These are phyloP conservation scores for Idaea biselata DNA, from an alignment of 2,888 invertebrate species.

Conservation along the genomic window DNA sequence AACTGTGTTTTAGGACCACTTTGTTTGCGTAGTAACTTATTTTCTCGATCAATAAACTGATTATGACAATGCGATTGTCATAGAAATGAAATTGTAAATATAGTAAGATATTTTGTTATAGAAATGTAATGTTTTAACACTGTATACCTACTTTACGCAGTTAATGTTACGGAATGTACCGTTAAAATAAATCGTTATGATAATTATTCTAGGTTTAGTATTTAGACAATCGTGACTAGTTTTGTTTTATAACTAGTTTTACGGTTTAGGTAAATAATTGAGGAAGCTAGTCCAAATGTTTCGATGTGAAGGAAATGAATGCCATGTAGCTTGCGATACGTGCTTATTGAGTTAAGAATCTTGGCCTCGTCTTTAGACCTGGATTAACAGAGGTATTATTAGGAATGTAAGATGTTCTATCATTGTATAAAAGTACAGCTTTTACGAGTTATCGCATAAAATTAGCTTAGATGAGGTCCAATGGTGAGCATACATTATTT, in stretches of 20 bases:
- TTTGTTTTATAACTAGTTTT: conserved; percentile 75
- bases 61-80: conserved; percentile 32
- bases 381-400: conserved; percentile 37
- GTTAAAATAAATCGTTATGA: conserved; percentile 45
- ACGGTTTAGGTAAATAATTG: conserved; percentile 69
- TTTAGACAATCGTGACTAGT: conserved; percentile 67
- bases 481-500: conserved; percentile 31
- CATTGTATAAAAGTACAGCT: conserved; percentile 6
- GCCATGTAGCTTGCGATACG: conserved; percentile 66
- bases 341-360: conserved; percentile 40
- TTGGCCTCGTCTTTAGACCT: conserved; percentile 35
- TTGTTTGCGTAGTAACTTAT: conserved; percentile 20
- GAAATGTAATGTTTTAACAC: conserved; percentile 50
- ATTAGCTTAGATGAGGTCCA: conserved; percentile 25
- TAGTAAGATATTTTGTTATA: conserved; percentile 45
- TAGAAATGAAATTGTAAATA: conserved; percentile 52
- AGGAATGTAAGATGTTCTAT: conserved; percentile 26
- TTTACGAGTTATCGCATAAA: conserved; percentile 4
- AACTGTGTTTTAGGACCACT: no score
- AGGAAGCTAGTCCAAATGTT: conserved; percentile 79
- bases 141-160: conserved; percentile 50
- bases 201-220: conserved; percentile 46
- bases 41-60: conserved; percentile 24
- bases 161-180: conserved; percentile 50
- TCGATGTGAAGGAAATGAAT: conserved; percentile 75